Percentiles rank a stretch among this genome's conserved stretches.
Conservation (phyloP, 1,140 invertebrate species). For the Propsilocerus akamusi region DNA sequence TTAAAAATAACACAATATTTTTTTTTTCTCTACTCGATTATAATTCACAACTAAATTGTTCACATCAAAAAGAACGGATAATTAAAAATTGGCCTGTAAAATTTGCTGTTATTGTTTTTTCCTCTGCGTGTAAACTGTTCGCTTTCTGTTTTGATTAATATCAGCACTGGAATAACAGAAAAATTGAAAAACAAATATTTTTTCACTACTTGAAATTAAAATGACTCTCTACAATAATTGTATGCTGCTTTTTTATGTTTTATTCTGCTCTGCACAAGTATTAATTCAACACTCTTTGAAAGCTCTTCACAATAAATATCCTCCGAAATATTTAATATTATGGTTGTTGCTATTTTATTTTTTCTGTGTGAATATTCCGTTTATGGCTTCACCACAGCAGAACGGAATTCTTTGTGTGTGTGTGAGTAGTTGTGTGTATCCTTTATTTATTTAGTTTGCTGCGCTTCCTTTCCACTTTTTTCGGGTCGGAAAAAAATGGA, state of each 20-base stretch:
- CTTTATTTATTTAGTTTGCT: not conserved
- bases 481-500: not conserved
- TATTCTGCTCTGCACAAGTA: no score
- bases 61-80: not conserved
- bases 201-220: slow-evolving; percentile 4
- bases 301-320: not conserved
- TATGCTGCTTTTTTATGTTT: not conserved
- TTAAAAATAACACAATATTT: slow-evolving; percentile 1
- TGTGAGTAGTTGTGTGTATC: not conserved
- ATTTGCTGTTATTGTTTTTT: no score
- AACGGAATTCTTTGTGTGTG: not conserved
- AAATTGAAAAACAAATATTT: slow-evolving; percentile 2
- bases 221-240: not conserved
- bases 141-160: not conserved
- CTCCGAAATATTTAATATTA: not conserved
- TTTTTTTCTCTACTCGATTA: not conserved
- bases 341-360: not conserved
- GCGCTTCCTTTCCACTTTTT: not conserved
- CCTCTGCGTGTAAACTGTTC: slow-evolving; percentile 1
- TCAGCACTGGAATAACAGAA: not conserved
- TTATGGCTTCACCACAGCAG: not conserved
- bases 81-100: no score
- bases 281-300: slow-evolving; percentile 2
- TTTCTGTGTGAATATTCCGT: not conserved
- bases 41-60: slow-evolving; percentile 1